A percentile compares a stretch with the other conserved stretches of the same genome.
Conservation (phyloP, 2,113 vertebrate species). For the Cettia cetti region DNA sequence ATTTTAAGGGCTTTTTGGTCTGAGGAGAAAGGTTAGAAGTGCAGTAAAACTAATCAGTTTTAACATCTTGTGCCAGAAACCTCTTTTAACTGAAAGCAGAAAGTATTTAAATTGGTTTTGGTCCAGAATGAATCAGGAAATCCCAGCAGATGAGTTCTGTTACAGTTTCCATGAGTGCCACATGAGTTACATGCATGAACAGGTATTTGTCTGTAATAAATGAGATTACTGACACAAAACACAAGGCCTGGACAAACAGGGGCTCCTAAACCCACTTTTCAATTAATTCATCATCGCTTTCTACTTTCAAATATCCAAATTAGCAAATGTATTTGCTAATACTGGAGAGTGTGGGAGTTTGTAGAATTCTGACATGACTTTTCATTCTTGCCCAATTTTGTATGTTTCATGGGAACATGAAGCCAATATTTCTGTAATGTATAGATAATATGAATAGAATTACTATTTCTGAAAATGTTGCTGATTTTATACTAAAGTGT, state of each 20-base stretch:
- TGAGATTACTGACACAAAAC: not conserved
- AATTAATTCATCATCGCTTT: not conserved
- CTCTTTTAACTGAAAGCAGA: slow-evolving; percentile 47
- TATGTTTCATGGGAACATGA: not conserved
- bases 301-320: not conserved
- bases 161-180: slow-evolving; percentile 56
- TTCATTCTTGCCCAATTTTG: not conserved
- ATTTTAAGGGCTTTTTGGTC: not conserved
- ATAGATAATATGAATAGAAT: not conserved
- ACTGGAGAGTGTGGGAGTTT: not conserved
- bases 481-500: not conserved
- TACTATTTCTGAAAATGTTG: not conserved
- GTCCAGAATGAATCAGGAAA: slow-evolving; percentile 73
- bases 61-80: slow-evolving; percentile 5
- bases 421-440: not conserved
- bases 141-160: slow-evolving; percentile 76
- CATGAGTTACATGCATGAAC: slow-evolving; percentile 63
- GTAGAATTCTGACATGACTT: not conserved
- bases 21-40: slow-evolving; percentile 46
- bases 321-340: not conserved
- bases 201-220: slow-evolving; percentile 58
- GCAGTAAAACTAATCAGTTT: slow-evolving; percentile 55
- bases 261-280: not conserved
- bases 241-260: not conserved
- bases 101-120: slow-evolving; percentile 73